Evolutionary conservation across 2,113 vertebrate species (phyloP).

Genomic region (Ondatra zibethicus): DNA sequence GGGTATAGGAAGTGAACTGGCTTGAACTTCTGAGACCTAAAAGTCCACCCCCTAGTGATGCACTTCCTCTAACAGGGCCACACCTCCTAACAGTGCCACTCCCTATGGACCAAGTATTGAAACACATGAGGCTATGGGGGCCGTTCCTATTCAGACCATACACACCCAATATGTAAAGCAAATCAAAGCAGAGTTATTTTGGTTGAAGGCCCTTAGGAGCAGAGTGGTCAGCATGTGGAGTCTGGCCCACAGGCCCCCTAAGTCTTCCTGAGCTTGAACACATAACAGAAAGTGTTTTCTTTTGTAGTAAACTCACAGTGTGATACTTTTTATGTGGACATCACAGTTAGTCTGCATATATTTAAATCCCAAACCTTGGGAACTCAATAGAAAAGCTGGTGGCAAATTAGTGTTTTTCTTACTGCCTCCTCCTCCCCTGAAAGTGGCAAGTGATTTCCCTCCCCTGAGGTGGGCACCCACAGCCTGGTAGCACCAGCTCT

Average conservation of each 20-base stretch:
- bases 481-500: not conserved
- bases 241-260: not conserved
- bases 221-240: not conserved
- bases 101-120: not conserved
- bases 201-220: not conserved
- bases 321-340: not conserved
- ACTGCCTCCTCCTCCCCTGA: not conserved
- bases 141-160: not conserved
- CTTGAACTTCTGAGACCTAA: not conserved
- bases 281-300: not conserved
- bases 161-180: not conserved
- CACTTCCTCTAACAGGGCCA: not conserved
- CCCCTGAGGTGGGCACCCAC: not conserved
- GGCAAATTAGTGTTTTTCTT: constrained; percentile 11
- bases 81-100: not conserved
- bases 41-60: not conserved
- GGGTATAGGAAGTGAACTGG: not conserved
- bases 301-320: not conserved
- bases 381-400: not conserved
- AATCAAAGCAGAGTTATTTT: not conserved
- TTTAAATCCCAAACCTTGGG: constrained; percentile 21
- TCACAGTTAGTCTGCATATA: not conserved
- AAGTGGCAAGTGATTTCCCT: not conserved
- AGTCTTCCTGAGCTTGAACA: not conserved
- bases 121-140: not conserved